Percentiles rank a stretch among this genome's conserved stretches.
Evolutionary conservation across 2,113 vertebrate species (phyloP).

Genomic region (Phyllostomus hastatus): DNA sequence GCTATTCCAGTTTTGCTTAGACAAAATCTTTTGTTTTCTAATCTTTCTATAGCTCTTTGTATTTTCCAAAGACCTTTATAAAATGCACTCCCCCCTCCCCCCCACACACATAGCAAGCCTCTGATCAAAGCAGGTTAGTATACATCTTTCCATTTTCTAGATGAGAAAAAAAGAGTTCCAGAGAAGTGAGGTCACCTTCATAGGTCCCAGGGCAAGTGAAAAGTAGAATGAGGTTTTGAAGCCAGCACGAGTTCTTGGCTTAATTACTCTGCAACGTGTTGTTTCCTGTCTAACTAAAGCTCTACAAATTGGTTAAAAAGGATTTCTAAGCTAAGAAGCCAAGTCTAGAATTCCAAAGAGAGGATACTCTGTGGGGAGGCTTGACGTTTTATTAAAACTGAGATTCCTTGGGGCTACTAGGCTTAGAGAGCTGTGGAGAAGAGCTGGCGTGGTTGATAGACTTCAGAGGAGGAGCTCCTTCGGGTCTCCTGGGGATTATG

Average conservation of each 20-base stretch:
- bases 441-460: background rate
- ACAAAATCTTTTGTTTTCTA: constrained; percentile 48
- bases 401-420: background rate
- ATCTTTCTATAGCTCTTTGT: constrained; percentile 54
- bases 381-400: constrained; percentile 38
- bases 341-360: constrained; percentile 44
- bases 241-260: constrained; percentile 32
- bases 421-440: background rate
- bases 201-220: constrained; percentile 32
- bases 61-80: constrained; percentile 62
- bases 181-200: constrained; percentile 42
- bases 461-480: background rate
- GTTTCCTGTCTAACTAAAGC: constrained; percentile 55
- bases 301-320: constrained; percentile 61
- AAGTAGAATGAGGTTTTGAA: constrained; percentile 46
- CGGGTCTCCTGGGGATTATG: background rate
- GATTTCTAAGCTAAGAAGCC: constrained; percentile 42
- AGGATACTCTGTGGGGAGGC: background rate
- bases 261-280: constrained; percentile 34
- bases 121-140: constrained; percentile 49
- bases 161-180: constrained; percentile 62
- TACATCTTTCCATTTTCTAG: constrained; percentile 60
- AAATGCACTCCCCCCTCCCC: background rate
- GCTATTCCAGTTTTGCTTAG: constrained; percentile 4
- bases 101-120: background rate